Conservation (phyloP, 2,888 invertebrate genomes). For the Hypercompe scribonia region DNA sequence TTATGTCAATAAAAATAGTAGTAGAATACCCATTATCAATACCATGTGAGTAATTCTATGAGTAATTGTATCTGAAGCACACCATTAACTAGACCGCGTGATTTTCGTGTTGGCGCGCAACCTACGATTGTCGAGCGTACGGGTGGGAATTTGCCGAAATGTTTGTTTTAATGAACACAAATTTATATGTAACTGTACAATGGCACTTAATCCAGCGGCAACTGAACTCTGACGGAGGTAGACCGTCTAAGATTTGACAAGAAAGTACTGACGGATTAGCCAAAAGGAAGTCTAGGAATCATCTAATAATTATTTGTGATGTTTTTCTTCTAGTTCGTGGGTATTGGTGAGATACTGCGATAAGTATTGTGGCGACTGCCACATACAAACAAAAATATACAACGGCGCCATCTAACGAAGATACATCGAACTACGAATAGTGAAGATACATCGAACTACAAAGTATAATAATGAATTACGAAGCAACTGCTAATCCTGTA, state of each 20-base stretch:
- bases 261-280: neutral
- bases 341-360: neutral
- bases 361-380: no score
- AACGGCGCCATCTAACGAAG: no score
- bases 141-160: conserved; percentile 4
- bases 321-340: no score
- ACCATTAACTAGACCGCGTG: conserved; percentile 4
- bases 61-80: neutral
- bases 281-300: neutral
- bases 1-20: neutral
- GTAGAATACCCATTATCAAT: neutral
- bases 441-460: no score
- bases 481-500: no score
- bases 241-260: neutral
- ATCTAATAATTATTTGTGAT: no score
- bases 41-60: neutral
- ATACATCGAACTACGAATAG: no score
- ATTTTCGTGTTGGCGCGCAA: conserved; percentile 5
- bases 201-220: neutral
- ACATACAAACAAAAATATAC: no score
- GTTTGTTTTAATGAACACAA: conserved; percentile 8
- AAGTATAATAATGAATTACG: no score
- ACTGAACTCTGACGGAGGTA: neutral
- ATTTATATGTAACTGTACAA: no score
- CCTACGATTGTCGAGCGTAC: conserved; percentile 10